Evolutionary conservation across 1,140 invertebrate genomes (phyloP).

Genomic region (Pollicipes pollicipes): DNA sequence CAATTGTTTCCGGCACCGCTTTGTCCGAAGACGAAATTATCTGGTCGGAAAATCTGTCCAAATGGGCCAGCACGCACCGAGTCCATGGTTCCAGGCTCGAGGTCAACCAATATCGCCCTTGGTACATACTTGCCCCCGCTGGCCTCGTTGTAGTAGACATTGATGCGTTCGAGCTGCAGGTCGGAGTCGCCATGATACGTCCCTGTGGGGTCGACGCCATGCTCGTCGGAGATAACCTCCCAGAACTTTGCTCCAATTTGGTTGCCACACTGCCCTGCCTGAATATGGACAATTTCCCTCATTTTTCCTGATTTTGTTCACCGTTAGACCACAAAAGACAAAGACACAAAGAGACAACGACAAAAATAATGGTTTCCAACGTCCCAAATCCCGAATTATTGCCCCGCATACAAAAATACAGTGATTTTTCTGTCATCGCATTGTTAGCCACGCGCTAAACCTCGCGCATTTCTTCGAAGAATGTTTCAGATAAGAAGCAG

Average conservation of each 20-base stretch:
- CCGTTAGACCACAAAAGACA: too few species aligned
- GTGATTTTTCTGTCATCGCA: too few species aligned
- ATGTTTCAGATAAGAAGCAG: too few species aligned
- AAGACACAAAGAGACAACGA: too few species aligned
- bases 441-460: too few species aligned
- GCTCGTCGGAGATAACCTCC: conserved; percentile 72
- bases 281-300: conserved; percentile 34
- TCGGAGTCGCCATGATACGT: conserved; percentile 69
- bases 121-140: conserved; percentile 64
- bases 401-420: too few species aligned
- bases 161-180: conserved; percentile 70
- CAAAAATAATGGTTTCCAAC: too few species aligned
- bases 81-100: conserved; percentile 60
- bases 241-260: conserved; percentile 56
- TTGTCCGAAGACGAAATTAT: conserved; percentile 34
- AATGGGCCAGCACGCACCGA: conserved; percentile 39
- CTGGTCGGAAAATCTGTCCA: too few species aligned
- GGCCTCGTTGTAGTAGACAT: conserved; percentile 84
- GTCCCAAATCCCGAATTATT: too few species aligned
- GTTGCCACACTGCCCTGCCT: conserved; percentile 66
- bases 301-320: conserved; percentile 22
- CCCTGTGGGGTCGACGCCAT: conserved; percentile 73
- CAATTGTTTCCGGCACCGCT: conserved; percentile 51
- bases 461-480: too few species aligned
- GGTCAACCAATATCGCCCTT: conserved; percentile 69